phyloP scores from a whole-genome alignment of 1,140 invertebrate genomes.

The Trypoxylus dichotomus region DNA sequence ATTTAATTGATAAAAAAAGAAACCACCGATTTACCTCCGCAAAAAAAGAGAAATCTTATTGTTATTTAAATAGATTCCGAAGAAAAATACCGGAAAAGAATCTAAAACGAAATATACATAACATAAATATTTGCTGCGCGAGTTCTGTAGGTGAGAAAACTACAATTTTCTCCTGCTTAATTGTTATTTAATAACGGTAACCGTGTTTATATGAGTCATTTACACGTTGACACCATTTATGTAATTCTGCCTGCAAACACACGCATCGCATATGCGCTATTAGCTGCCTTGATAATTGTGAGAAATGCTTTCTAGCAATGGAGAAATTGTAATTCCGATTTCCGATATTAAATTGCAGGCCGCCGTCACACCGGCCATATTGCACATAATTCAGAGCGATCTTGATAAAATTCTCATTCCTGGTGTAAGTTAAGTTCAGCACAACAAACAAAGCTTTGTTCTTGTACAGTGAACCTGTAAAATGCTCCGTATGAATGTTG shows the following conservation, averaged over 20 bases:
- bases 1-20: too few relatives aligned
- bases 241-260: background rate
- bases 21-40: too few relatives aligned
- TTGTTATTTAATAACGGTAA: background rate
- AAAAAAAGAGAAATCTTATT: too few relatives aligned
- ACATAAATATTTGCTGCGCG: background rate
- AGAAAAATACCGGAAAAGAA: background rate
- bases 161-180: background rate
- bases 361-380: background rate
- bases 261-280: background rate
- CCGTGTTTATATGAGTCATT: background rate
- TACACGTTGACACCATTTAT: background rate
- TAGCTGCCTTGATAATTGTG: background rate
- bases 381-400: slow-evolving; percentile 2
- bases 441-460: background rate
- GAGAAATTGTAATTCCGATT: background rate
- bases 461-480: background rate
- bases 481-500: background rate
- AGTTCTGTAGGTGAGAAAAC: background rate
- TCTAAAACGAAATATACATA: background rate
- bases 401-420: background rate
- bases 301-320: background rate
- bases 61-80: background rate
- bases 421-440: background rate
- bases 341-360: background rate